phyloP scores from a whole-genome alignment of 2,797 vertebrate species.

The Gallinago solitaria region DNA sequence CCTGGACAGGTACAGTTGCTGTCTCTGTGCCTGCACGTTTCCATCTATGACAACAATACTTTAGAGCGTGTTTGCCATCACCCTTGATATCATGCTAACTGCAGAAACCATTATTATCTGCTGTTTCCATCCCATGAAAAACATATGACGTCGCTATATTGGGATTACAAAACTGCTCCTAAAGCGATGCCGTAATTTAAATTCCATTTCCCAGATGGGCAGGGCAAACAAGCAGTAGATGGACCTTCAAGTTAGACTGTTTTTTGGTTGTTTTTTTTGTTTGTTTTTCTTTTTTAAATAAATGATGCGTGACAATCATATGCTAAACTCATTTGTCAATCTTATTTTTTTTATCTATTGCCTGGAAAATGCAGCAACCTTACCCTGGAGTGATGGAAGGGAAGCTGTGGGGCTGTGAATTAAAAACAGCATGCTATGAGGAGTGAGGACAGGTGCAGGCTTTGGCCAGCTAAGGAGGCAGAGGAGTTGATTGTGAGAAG shows the following conservation, averaged over 20 bases:
- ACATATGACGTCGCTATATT: not conserved
- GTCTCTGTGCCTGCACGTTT: not conserved
- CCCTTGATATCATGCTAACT: not conserved
- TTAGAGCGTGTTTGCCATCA: not conserved
- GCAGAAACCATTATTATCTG: slow-evolving; percentile 2
- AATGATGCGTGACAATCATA: slow-evolving; percentile 9
- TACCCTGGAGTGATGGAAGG: not conserved
- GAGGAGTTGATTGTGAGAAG: not conserved
- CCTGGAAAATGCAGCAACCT: slow-evolving; percentile 30
- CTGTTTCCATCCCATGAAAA: not conserved
- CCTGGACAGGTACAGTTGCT: not conserved
- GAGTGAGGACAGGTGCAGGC: not conserved
- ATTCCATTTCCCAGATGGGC: slow-evolving; percentile 42
- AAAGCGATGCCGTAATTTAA: slow-evolving; percentile 13
- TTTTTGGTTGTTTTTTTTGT: not conserved
- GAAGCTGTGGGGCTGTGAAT: not conserved
- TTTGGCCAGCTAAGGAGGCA: slow-evolving; percentile 18
- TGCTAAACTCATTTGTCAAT: slow-evolving; percentile 51
- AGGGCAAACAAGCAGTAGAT: slow-evolving; percentile 28
- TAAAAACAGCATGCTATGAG: not conserved
- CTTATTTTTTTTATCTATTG: slow-evolving; percentile 34
- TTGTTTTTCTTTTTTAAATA: slow-evolving; percentile 13
- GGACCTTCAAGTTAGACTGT: slow-evolving; percentile 11
- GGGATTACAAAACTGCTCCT: slow-evolving; percentile 25
- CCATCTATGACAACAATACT: not conserved